Base-by-base conservation (phyloP, 2,888 invertebrate genomes). In the Ophion slaviceki region DNA sequence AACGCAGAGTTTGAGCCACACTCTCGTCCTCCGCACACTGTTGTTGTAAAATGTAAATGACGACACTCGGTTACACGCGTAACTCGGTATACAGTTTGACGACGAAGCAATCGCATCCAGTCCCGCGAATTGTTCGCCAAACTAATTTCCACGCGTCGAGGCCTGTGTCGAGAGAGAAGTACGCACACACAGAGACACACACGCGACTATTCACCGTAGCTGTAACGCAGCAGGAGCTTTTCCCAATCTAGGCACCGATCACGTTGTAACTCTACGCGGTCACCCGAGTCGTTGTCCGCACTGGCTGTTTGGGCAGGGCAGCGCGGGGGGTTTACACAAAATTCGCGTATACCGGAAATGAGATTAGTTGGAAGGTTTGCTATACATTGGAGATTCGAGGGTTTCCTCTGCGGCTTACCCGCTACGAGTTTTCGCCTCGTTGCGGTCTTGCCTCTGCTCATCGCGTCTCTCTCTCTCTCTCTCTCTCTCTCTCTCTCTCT, bases 351-450 rank as follows among this genome's bases (percentile, higher is more conserved):
- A 82, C 79, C 62, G 84, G 86, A 88, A 91, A 92, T 91, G 90
- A 91, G 91, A 92, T 92, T 92, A 91, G 92, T 92, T 92, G 79
- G 87, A 82, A 86, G 86, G 88, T 85, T 89, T 83, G 88, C 89
- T 90, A 88, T 89, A 88, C 76, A 84, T 82, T 76, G 8, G 67
- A 17, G n/a, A 40, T 17, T 11, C 14, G 72, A 72, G 40, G 53
- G 6, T 71, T 70, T 59, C 59, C 70, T 3, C 36, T 80, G 71
- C n/a, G 74, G 66, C 75, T 20, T 14, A 28, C 64, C 14, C 40
- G n/a, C 59, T 28, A 17, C 53, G 59, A 67, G 72, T 66, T 71
- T 67, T 66, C 79, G 64, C 24, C 28, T 40, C 76, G 47, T 36
- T 40, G 47, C 59, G 74, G 17, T 76, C 62, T 71, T 72, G 53